These are phyloP conservation scores for Cavia aperea DNA, from an alignment of 2,113 vertebrate species.

Conservation along the genomic window DNA sequence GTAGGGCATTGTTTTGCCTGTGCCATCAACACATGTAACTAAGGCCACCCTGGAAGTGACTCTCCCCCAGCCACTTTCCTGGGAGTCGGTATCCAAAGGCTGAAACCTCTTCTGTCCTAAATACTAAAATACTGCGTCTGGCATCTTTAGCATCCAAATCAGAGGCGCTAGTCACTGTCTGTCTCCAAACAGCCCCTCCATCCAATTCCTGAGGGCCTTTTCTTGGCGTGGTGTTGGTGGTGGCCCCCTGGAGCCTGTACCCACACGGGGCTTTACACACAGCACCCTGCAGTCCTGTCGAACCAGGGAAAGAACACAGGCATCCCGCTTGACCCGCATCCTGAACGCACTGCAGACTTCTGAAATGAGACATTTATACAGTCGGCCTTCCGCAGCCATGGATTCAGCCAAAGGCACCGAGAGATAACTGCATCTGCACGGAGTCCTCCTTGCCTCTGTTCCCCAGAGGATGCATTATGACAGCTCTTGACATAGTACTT, in stretches of 20 bases:
- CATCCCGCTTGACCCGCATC: not conserved
- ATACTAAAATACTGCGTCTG: not conserved
- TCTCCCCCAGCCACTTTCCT: not conserved
- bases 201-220: not conserved
- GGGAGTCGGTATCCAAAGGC: not conserved
- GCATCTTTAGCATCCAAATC: not conserved
- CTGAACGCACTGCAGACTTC: not conserved
- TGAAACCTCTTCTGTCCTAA: not conserved
- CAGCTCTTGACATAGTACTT: accelerated
- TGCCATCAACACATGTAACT: not conserved
- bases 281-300: accelerated
- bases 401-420: not conserved
- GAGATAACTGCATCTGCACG: not conserved
- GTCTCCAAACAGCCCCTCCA: not conserved
- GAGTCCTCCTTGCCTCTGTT: not conserved
- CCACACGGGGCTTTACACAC: not conserved
- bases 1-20: not conserved
- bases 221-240: not conserved
- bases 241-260: not conserved
- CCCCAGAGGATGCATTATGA: not conserved
- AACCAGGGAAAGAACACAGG: not conserved
- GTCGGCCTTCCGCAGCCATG: not conserved
- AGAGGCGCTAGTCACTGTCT: not conserved
- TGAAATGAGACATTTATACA: not conserved
- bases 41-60: not conserved